These are phyloP conservation scores for Euura saliciscinereae DNA, from an alignment of 1,140 invertebrate species.

Conservation along the genomic window DNA sequence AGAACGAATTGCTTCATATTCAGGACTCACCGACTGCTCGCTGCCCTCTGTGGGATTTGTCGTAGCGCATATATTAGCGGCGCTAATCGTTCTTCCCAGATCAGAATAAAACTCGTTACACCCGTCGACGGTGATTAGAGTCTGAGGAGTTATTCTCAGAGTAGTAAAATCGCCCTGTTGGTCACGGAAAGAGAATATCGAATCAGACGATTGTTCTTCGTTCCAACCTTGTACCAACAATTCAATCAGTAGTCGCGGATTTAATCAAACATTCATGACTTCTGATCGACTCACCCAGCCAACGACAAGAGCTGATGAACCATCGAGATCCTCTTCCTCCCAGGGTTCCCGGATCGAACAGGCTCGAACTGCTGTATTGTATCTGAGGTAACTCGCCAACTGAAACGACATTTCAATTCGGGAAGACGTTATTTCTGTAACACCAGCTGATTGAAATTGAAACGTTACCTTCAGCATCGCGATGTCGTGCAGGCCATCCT, in stretches of 20 bases:
- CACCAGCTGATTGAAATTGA: background rate
- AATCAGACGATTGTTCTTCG: too few species aligned
- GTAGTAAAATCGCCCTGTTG: background rate
- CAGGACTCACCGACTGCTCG: background rate
- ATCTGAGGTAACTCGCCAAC: slow-evolving; percentile 1
- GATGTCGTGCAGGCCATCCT: background rate
- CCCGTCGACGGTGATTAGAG: background rate
- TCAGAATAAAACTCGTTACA: background rate
- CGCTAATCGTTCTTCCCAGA: background rate
- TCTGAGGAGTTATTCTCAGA: background rate
- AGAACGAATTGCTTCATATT: background rate
- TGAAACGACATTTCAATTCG: background rate
- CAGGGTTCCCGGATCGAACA: background rate
- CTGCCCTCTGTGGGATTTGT: background rate
- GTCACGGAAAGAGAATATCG: too few species aligned
- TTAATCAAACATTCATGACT: too few species aligned
- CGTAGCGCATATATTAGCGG: background rate
- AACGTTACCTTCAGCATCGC: background rate
- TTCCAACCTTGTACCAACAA: too few species aligned
- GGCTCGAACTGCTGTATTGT: background rate
- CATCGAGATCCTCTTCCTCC: background rate
- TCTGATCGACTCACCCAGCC: background rate
- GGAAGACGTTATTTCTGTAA: background rate
- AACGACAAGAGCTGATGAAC: background rate
- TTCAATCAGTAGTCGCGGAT: too few species aligned